Evolutionary conservation across 2,888 invertebrate genomes (phyloP), one percentile per base, ranked within the genome.

Genomic region (Stegophylla sp.): DNA sequence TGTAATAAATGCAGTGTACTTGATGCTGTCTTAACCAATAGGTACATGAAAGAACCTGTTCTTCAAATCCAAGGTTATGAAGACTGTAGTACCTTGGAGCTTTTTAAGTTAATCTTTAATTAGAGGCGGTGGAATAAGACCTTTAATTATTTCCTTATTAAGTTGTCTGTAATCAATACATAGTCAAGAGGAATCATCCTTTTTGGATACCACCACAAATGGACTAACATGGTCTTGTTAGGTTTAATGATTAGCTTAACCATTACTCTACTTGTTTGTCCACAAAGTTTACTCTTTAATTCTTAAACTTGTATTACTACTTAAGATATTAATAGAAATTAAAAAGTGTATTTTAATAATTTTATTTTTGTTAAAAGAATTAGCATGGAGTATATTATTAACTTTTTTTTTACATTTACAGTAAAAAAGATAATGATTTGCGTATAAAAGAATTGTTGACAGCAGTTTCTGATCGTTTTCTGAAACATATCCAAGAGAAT

Each of bases 401-500:
- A 45, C 12, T 45, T 45, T 45, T 34, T 64, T 71, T 67, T 81
- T 51, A 76, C 75, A 48, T 76, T 76, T 82, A 20, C 82, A 85
- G 91, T 72, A 94, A 94, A 86, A 95, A 95, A 85, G 90, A 92
- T 43, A 86, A 90, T 0, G 89, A 89, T 43, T 85, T 91, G 20
- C 88, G 94, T 45, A 90, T 91, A 20, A 87, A 90, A 23, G 95
- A 95, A 86, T 88, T 95, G 17, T 86, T 92, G 45, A 90, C 90
- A 75, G 89, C 89, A n/a, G 88, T 92, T n/a, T 87, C 90, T 56
- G 89, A 90, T 0, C 88, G 88, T 1, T 85, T 93, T 61, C 87
- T 91, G 17, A 85, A 88, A 9, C 87, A 89, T 13, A 89, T 93
- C 45, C 86, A 87, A 10, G 86, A 88, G n/a, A 89, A 93, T 76